These are phyloP conservation scores for Stigmatopora nigra DNA, from an alignment of 2,113 vertebrate genomes.

Conservation along the genomic window DNA sequence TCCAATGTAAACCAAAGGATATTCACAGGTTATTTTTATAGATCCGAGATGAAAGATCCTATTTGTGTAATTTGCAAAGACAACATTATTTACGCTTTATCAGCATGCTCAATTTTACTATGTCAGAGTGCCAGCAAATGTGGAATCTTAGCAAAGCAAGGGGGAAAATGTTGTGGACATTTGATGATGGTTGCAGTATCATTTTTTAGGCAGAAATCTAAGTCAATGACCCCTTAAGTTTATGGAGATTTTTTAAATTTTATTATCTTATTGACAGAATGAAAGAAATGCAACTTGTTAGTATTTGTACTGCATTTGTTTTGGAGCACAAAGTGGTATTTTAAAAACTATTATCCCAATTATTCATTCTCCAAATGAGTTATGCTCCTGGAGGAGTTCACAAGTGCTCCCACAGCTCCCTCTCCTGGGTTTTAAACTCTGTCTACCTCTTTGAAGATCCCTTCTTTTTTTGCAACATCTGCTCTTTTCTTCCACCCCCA, in stretches of 20 bases:
- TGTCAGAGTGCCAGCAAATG: no score
- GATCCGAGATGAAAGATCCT: background rate
- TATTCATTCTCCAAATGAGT: constrained; percentile 48
- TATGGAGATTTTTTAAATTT: no score
- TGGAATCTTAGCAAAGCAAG: no score
- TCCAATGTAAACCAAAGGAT: background rate
- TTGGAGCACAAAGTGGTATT: constrained; percentile 21
- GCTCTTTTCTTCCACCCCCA: constrained; percentile 54
- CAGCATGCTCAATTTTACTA: background rate
- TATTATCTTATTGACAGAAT: no score
- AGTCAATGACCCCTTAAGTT: no score
- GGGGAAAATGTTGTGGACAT: no score
- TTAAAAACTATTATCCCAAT: constrained; percentile 5
- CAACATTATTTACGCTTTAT: background rate
- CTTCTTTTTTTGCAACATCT: constrained; percentile 59
- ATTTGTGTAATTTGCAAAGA: background rate
- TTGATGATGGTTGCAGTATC: no score
- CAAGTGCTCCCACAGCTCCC: constrained; percentile 59
- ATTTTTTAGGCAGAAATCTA: no score
- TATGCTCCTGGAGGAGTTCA: constrained; percentile 56
- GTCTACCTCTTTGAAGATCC: constrained; percentile 63
- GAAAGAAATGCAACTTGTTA: background rate
- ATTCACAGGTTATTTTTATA: background rate
- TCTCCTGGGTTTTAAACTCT: constrained; percentile 63
- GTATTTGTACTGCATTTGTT: constrained; percentile 6